phyloP scores from a whole-genome alignment of 1,140 invertebrate species.

The Andrena cerasifolii region DNA sequence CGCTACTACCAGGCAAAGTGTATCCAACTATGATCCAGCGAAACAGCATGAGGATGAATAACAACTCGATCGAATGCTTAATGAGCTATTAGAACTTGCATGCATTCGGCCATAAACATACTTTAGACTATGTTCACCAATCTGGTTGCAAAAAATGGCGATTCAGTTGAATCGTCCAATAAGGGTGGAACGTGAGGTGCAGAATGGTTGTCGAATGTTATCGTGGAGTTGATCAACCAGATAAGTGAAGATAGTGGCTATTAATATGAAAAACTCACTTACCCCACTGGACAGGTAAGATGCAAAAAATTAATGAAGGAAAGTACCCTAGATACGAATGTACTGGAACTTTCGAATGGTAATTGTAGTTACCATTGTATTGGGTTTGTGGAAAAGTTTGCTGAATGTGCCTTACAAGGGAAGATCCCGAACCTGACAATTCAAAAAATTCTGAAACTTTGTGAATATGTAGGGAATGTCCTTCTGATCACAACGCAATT shows the following conservation, averaged over 20 bases:
- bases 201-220: too few relatives aligned
- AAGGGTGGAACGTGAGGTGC: too few relatives aligned
- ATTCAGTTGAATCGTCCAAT: too few relatives aligned
- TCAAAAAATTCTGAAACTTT: too few relatives aligned
- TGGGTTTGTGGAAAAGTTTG: background rate
- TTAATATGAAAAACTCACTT: background rate
- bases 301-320: background rate
- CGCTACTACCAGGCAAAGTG: background rate
- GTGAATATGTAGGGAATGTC: too few relatives aligned
- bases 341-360: background rate
- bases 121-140: background rate
- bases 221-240: background rate
- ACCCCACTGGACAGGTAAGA: constrained; percentile 6
- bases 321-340: background rate
- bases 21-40: background rate
- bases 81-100: background rate
- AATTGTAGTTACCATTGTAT: background rate
- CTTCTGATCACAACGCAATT: too few relatives aligned
- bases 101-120: background rate
- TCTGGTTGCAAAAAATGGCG: too few relatives aligned
- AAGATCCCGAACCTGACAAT: too few relatives aligned
- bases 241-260: background rate
- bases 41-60: background rate
- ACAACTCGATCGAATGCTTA: background rate
- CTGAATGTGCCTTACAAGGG: too few relatives aligned